Base-by-base conservation (phyloP, 2,113 vertebrate species). In the Callospermophilus lateralis region DNA sequence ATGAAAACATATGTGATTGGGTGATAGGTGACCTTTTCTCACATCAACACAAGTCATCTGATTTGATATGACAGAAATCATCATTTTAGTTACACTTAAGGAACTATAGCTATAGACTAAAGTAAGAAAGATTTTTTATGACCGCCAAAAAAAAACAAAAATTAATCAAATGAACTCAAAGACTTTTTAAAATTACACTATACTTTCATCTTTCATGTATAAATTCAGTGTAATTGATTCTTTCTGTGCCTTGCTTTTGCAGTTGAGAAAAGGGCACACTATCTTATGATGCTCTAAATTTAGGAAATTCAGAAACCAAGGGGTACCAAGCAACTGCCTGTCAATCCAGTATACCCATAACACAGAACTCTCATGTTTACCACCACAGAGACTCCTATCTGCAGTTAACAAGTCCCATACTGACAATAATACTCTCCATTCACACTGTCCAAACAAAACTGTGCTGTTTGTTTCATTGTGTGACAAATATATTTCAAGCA, bases 21-120 rank as follows among this genome's bases (percentile, higher is more conserved):
- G 48, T 63, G 19, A 10, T 5, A 55, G 6, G 30, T 16, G 28
- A 4, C 2, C 6, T 63, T n/a, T 34, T 30, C 0, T n/a, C 7
- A 15, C 17, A 70, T 10, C 8, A 85, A 78, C 1, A 45, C 30
- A 53, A 68, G 11, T 39, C 61, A 76, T 68, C 39, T 2, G 2
- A 58, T 61, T 68, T 63, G 51, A 37, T 30, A 28, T 24, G n/a
- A 48, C 24, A 15, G 11, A 8, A 90, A 74, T 16, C 61, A 63
- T 63, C 9, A 28, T 63, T 13, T 79, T 70, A 45, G 32, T 77
- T 83, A 65, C 16, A 83, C 20, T 81, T 63, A 63, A 63, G n/a
- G 1, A 68, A 67, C 30, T 37, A 8, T 34, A 74, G 58, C 12
- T n/a, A 28, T 55, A 55, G 19, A 65, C 30, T 8, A 77, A 77